phyloP scores from a whole-genome alignment of 2,797 vertebrate species.

The Aselliscus stoliczkanus region DNA sequence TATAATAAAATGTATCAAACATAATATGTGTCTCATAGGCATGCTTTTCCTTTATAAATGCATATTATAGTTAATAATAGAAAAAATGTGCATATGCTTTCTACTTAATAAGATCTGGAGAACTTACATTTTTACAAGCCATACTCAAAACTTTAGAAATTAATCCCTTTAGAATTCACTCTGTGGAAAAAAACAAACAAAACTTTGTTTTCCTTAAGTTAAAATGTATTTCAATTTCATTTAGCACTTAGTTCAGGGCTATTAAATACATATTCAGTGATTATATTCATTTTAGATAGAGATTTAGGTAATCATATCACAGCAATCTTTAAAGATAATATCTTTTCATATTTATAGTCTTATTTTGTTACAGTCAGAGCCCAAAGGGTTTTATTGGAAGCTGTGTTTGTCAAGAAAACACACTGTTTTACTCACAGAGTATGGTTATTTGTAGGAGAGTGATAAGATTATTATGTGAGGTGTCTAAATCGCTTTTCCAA shows the following conservation, averaged over 20 bases:
- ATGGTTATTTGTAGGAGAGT: neutral
- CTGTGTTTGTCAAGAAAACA: neutral
- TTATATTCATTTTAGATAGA: neutral
- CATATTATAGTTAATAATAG: neutral
- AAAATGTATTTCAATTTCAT: constrained; percentile 20
- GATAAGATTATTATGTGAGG: neutral
- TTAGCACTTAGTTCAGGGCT: constrained; percentile 30
- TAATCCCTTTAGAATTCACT: neutral
- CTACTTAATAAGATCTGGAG: neutral
- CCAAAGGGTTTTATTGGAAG: neutral
- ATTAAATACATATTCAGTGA: neutral
- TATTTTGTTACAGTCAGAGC: neutral
- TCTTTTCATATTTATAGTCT: neutral
- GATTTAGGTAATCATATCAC: neutral
- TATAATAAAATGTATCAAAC: neutral
- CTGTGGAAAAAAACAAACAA: neutral
- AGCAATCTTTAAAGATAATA: constrained; percentile 11
- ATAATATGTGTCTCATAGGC: neutral
- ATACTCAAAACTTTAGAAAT: neutral
- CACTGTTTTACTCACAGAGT: neutral
- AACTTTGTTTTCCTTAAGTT: neutral
- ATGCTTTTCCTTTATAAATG: neutral
- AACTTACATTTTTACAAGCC: neutral
- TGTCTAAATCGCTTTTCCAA: neutral
- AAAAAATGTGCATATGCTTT: neutral